Conservation (phyloP, 2,888 invertebrate species). For the Neria commutata region DNA sequence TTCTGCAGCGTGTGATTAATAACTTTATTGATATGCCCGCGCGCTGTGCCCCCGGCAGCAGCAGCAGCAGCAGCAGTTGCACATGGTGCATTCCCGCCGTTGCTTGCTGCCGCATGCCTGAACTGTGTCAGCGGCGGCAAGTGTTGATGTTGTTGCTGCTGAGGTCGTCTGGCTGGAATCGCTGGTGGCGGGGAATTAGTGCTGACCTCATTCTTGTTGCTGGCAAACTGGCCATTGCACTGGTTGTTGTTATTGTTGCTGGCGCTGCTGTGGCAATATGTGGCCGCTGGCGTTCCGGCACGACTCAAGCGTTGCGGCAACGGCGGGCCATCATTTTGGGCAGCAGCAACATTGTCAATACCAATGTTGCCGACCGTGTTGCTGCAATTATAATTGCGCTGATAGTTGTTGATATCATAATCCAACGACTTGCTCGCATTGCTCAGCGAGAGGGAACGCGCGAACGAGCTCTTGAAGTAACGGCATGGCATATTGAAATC, state of each 20-base stretch:
- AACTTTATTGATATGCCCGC: constrained; percentile 24
- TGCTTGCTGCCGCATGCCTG: constrained; percentile 16
- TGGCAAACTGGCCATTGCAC: background rate
- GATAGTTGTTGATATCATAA: constrained; percentile 42
- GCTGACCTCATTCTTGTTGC: constrained; percentile 30
- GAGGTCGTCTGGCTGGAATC: constrained; percentile 46
- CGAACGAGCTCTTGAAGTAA: constrained; percentile 66
- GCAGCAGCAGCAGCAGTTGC: constrained; percentile 26
- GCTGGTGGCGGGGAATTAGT: constrained; percentile 41
- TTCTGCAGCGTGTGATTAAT: constrained; percentile 31
- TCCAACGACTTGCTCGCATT: constrained; percentile 58
- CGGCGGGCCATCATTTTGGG: constrained; percentile 30
- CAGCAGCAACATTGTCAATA: constrained; percentile 29
- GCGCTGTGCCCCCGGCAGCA: constrained; percentile 29
- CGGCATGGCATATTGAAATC: constrained; percentile 61
- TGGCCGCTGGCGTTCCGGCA: constrained; percentile 19
- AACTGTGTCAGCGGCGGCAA: constrained; percentile 32
- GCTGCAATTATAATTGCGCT: constrained; percentile 25
- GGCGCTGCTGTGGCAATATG: constrained; percentile 14
- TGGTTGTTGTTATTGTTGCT: constrained; percentile 38
- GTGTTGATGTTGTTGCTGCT: constrained; percentile 21
- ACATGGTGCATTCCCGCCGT: constrained; percentile 27
- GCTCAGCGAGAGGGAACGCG: constrained; percentile 63
- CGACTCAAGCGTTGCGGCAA: constrained; percentile 1
- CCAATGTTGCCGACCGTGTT: constrained; percentile 34